phyloP scores from a whole-genome alignment of 2,888 invertebrate species.

The Drosophila nigritarsus region DNA sequence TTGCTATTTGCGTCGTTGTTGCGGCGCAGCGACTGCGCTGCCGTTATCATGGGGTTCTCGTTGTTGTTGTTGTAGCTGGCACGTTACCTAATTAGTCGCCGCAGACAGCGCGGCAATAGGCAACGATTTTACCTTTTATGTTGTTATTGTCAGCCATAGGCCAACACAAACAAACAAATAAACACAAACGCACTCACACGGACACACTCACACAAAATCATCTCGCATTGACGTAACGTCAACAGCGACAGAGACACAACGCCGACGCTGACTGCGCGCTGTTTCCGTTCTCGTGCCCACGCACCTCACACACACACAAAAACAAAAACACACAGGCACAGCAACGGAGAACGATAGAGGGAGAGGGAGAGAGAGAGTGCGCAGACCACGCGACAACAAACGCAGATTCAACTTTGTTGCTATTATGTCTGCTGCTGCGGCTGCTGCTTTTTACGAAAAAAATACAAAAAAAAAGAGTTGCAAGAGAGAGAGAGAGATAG shows the following conservation, averaged over 20 bases:
- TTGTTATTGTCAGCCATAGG: slow-evolving; percentile 58
- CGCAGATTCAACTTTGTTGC: slow-evolving; percentile 45
- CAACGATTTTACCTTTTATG: slow-evolving; percentile 78
- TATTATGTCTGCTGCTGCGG: slow-evolving; percentile 12
- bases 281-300: slow-evolving; percentile 80
- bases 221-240: slow-evolving; percentile 74
- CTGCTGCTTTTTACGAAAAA: slow-evolving; percentile 20
- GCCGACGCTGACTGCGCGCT: slow-evolving; percentile 56
- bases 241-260: slow-evolving; percentile 55
- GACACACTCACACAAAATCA: slow-evolving; percentile 7
- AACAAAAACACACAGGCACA: slow-evolving; percentile 15
- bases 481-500: slow-evolving; percentile 20
- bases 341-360: background rate
- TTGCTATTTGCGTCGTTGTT: slow-evolving; percentile 73
- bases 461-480: slow-evolving; percentile 24
- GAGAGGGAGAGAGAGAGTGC: slow-evolving; percentile 18
- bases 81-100: slow-evolving; percentile 83
- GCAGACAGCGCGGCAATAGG: slow-evolving; percentile 83
- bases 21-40: slow-evolving; percentile 74
- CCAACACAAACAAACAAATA: slow-evolving; percentile 46
- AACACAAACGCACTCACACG: slow-evolving; percentile 16
- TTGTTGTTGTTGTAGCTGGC: slow-evolving; percentile 70
- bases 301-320: slow-evolving; percentile 50
- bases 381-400: slow-evolving; percentile 56
- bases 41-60: slow-evolving; percentile 67